Evolutionary conservation across 2,113 vertebrate species (phyloP), one percentile per base, ranked within the genome.

Genomic region (Natator depressus): DNA sequence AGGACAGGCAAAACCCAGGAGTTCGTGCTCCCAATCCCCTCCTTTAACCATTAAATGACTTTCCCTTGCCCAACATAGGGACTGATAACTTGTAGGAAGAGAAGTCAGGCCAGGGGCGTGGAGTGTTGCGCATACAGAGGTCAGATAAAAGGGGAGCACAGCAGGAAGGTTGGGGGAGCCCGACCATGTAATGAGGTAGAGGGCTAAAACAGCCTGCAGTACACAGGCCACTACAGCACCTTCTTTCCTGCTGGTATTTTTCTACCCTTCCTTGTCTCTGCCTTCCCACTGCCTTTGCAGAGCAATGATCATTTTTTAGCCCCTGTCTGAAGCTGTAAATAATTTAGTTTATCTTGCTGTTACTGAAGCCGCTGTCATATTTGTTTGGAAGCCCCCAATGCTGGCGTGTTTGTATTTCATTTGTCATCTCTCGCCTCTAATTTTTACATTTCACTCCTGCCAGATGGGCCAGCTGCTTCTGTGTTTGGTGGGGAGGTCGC

Each of bases 341-440:
- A 93, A 94, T 85, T 87, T 91, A 57, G 90, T 95, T 97, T 85
- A 80, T 96, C 94, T 93, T 57, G 55, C 93, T 91, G 79, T n/a
- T 97, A 76, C 90, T 72, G 38, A 90, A 90, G 82, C 87, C 54
- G 89, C 93, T 86, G 59, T 89, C 94, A 12, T 53, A 81, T 75
- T 83, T 85, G 69, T 57, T 76, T 12, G 80, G 93, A 89, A 93
- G 82, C 85, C 87, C 53, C 51, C 10, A 86, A 89, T 0, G 1
- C 93, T 5, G 46, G 22, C 85, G 42, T 55, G 87, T 94, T 96
- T 88, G 59, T 85, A 13, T 94, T 93, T 87, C 17, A 93, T 92
- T 94, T 97, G 69, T 84, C 93, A 83, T 47, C 92, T 89, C 76
- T 91, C 81, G 47, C 80, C 87, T 94, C 82, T 42, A 17, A 29